These are phyloP conservation scores for Coregonus clupeaformis DNA, from an alignment of 2,113 vertebrate species.

Conservation along the genomic window DNA sequence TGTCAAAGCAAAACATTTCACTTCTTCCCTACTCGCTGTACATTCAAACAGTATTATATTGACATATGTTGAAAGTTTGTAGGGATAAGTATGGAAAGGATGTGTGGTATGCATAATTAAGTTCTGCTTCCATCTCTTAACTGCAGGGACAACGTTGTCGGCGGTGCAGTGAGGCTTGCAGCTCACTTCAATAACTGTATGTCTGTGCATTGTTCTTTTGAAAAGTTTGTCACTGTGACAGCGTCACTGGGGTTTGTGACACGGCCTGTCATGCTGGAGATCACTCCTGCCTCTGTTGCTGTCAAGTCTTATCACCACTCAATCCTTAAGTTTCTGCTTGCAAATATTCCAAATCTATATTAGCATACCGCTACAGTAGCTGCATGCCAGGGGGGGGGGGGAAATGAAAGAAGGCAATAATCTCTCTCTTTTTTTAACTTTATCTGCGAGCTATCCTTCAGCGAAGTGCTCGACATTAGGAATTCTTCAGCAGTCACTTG, in stretches of 20 bases:
- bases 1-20: conserved; percentile 2
- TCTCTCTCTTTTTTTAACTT: conserved; percentile 66
- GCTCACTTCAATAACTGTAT: conserved; percentile 67
- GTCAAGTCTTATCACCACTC: conserved; percentile 79
- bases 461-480: conserved; percentile 69
- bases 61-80: conserved; percentile 71
- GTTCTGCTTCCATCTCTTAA: conserved; percentile 62
- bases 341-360: conserved; percentile 77
- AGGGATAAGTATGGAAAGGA: conserved; percentile 53
- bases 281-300: conserved; percentile 76
- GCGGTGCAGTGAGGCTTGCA: conserved; percentile 58
- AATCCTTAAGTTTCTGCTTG: conserved; percentile 77
- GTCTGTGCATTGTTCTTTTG: conserved; percentile 72
- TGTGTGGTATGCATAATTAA: conserved; percentile 65
- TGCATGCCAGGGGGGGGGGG: conserved; percentile 66
- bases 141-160: conserved; percentile 67
- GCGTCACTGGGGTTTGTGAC: conserved; percentile 76
- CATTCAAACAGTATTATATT: conserved; percentile 36
- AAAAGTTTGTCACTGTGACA: conserved; percentile 80
- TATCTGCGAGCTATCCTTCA: conserved; percentile 78
- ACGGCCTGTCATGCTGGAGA: conserved; percentile 75
- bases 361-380: conserved; percentile 64
- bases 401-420: conserved; percentile 76
- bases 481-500: conserved; percentile 69
- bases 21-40: conserved; percentile 15